Evolutionary conservation across 2,888 invertebrate species (phyloP).

Genomic region (Eutolmus rufibarbis): DNA sequence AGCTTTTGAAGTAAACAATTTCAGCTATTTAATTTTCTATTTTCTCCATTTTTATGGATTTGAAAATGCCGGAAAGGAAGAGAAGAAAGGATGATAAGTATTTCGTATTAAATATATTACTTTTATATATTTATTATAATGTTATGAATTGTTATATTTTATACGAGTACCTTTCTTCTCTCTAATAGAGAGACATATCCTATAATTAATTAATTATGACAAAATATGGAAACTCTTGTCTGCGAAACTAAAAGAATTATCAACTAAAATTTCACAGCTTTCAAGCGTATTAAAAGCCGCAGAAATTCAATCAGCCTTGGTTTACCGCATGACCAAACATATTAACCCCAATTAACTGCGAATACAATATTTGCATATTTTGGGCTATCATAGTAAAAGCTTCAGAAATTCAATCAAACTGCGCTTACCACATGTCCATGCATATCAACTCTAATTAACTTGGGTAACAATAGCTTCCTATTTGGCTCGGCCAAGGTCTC

Average conservation of each 20-base stretch:
- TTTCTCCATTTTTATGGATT: too few species aligned
- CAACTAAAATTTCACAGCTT: not conserved
- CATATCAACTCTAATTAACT: not conserved
- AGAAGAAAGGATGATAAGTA: too few species aligned
- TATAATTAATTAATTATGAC: too few species aligned
- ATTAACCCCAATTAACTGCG: not conserved
- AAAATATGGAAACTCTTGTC: not conserved
- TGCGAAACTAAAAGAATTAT: not conserved
- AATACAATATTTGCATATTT: not conserved
- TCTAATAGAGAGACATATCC: too few species aligned
- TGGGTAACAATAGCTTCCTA: not conserved
- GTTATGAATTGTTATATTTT: too few species aligned
- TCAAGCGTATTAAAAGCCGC: not conserved
- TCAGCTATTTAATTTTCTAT: too few species aligned
- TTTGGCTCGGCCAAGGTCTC: not conserved
- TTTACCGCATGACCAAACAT: not conserved
- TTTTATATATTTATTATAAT: too few species aligned
- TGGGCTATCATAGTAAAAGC: not conserved
- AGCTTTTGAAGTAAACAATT: too few species aligned
- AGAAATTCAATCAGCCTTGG: not conserved
- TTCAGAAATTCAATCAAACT: not conserved
- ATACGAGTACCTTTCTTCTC: too few species aligned
- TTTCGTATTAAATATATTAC: too few species aligned
- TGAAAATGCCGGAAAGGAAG: too few species aligned
- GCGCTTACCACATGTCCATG: not conserved